phyloP scores from a whole-genome alignment of 2,888 invertebrate species.

The Apodemia zela region DNA sequence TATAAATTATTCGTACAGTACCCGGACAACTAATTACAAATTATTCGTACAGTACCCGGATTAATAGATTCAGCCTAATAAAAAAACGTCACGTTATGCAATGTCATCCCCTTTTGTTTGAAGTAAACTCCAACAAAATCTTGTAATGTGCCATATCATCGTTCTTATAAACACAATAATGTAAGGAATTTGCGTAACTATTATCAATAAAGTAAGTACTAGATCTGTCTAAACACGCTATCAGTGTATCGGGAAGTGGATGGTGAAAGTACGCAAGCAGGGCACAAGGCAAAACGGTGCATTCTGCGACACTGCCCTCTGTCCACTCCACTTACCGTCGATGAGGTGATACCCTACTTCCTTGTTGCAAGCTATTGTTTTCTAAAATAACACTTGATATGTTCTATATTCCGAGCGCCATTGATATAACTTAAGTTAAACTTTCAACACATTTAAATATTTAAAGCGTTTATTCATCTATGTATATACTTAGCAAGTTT shows the following conservation, averaged over 20 bases:
- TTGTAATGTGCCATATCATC: background rate
- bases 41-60: too few relatives aligned
- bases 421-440: constrained; percentile 26
- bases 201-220: constrained; percentile 8
- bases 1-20: too few relatives aligned
- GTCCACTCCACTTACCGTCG: constrained; percentile 50
- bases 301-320: constrained; percentile 67
- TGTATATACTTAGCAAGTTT: too few relatives aligned
- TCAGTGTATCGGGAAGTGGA: constrained; percentile 59
- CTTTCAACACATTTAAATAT: constrained; percentile 19
- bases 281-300: constrained; percentile 51
- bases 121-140: background rate
- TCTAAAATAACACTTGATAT: constrained; percentile 33
- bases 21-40: too few relatives aligned
- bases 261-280: constrained; percentile 74
- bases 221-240: constrained; percentile 44
- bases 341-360: constrained; percentile 42
- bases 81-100: background rate
- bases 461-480: too few relatives aligned
- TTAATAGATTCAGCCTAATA: too few relatives aligned
- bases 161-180: background rate
- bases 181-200: background rate
- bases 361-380: constrained; percentile 45
- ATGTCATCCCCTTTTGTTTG: background rate
- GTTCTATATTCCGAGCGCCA: constrained; percentile 31